phyloP scores from a whole-genome alignment of 2,888 invertebrate species.

The Thumatha senex region DNA sequence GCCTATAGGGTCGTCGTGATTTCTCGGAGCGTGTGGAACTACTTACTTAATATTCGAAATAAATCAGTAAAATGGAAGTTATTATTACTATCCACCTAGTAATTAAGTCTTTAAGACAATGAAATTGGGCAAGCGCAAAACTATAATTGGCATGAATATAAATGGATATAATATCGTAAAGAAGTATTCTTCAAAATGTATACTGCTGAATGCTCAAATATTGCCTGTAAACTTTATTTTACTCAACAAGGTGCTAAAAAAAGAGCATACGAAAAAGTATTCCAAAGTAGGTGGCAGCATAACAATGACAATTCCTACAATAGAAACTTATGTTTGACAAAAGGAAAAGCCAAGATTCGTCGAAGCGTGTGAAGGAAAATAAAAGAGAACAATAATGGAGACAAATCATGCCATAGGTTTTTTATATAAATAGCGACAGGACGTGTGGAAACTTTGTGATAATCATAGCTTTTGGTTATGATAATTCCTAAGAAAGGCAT shows the following conservation, averaged over 20 bases:
- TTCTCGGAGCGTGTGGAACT: too few species aligned
- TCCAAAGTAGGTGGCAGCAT: constrained; percentile 51
- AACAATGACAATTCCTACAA: constrained; percentile 66
- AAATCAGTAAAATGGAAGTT: too few species aligned
- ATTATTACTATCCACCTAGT: too few species aligned
- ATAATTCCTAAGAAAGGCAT: too few species aligned
- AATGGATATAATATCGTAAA: too few species aligned
- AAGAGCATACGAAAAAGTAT: constrained; percentile 45
- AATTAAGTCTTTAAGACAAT: too few species aligned
- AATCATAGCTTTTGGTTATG: neutral
- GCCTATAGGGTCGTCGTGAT: too few species aligned
- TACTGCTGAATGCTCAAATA: too few species aligned
- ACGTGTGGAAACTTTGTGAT: constrained; percentile 3
- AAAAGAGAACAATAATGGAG: constrained; percentile 55
- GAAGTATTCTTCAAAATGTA: neutral
- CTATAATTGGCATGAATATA: too few species aligned
- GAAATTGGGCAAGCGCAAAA: too few species aligned
- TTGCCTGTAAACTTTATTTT: constrained; percentile 29
- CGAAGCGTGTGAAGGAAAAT: constrained; percentile 65
- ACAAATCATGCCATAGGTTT: constrained; percentile 49
- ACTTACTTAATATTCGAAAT: too few species aligned
- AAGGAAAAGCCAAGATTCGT: constrained; percentile 55
- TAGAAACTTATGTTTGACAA: constrained; percentile 67
- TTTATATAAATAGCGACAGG: constrained; percentile 22
- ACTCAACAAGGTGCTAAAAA: constrained; percentile 26